Conservation (phyloP, 2,113 vertebrate species). For the Galbula dea region DNA sequence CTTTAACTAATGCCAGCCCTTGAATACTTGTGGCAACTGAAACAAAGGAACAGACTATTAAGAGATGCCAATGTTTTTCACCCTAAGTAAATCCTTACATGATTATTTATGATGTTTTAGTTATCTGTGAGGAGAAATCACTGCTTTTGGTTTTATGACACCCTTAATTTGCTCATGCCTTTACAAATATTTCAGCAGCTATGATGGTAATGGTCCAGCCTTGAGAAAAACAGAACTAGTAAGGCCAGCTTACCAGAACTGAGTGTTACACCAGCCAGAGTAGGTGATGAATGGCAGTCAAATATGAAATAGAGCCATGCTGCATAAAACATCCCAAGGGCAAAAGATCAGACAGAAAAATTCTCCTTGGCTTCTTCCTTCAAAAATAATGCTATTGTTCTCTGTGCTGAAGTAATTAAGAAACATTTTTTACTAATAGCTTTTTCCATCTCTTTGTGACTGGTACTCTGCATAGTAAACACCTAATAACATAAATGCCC, state of each 20-base stretch:
- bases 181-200: neutral
- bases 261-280: neutral
- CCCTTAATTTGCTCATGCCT: neutral
- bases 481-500: neutral
- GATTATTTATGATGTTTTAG: neutral
- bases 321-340: conserved; percentile 11
- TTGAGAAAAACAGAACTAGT: neutral
- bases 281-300: neutral
- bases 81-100: neutral
- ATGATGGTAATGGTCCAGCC: neutral
- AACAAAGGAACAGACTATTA: neutral
- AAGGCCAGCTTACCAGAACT: neutral
- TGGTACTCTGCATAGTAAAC: neutral
- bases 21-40: neutral
- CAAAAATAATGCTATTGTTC: conserved; percentile 6
- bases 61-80: neutral
- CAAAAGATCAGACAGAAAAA: neutral
- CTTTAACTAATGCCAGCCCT: neutral
- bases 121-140: neutral
- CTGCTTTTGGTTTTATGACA: neutral
- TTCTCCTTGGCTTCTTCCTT: conserved; percentile 34
- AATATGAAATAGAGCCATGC: neutral
- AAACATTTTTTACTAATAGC: conserved; percentile 13
- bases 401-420: conserved; percentile 2
- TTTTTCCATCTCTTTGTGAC: conserved; percentile 4